These are phyloP conservation scores for Micoletzkya japonica DNA, from an alignment of 2,888 invertebrate genomes.

Conservation along the genomic window DNA sequence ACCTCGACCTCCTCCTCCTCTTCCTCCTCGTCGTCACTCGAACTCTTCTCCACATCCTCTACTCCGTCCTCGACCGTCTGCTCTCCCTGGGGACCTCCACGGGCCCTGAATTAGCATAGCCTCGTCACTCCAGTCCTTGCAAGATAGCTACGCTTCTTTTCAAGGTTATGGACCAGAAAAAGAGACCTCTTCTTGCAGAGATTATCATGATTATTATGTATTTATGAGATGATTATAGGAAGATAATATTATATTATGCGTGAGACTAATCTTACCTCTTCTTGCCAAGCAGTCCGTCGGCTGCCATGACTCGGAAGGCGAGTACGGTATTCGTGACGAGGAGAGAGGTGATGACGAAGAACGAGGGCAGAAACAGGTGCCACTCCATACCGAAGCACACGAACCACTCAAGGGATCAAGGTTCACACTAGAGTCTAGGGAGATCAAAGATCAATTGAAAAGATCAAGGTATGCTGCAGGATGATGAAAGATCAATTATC, in stretches of 20 bases:
- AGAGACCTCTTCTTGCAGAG: too few species aligned
- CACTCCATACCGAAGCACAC: constrained; percentile 35
- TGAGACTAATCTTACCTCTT: not conserved
- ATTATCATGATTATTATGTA: too few species aligned
- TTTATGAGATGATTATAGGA: too few species aligned
- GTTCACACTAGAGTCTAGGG: constrained; percentile 1
- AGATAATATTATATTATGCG: too few species aligned
- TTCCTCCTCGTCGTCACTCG: not conserved
- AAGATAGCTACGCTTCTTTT: not conserved
- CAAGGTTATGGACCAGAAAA: too few species aligned
- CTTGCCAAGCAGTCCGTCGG: constrained; percentile 59
- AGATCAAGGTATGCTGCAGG: constrained; percentile 1
- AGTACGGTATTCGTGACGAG: constrained; percentile 56
- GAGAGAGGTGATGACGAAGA: constrained; percentile 55
- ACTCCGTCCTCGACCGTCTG: not conserved
- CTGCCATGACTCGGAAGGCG: constrained; percentile 58
- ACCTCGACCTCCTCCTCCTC: constrained; percentile 3
- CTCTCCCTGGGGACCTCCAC: not conserved
- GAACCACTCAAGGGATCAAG: not conserved
- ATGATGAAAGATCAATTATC: not conserved
- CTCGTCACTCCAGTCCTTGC: not conserved
- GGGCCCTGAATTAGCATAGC: not conserved
- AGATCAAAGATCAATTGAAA: not conserved
- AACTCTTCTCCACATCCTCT: constrained; percentile 1
- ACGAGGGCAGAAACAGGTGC: constrained; percentile 40